Evolutionary conservation across 2,888 invertebrate genomes (phyloP), one percentile per base, ranked within the genome.

Genomic region (Spodoptera picta): DNA sequence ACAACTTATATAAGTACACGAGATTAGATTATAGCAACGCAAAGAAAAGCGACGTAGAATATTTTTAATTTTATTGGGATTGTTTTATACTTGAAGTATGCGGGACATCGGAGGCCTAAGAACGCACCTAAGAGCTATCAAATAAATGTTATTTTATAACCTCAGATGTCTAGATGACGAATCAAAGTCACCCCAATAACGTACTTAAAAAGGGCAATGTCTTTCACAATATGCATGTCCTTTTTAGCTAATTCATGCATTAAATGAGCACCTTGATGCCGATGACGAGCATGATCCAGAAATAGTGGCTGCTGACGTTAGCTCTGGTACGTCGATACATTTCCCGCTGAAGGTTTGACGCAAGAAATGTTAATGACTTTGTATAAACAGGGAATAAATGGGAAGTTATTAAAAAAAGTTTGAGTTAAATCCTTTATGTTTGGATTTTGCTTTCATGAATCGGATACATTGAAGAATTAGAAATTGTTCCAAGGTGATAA

Each of bases 221-320:
- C 77, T 83, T 72, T 75, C 62, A 51, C 56, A 69, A 65, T 52
- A 58, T 76, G 53, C 68, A 74, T 77, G 83, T 80, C 80, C 79
- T 83, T 85, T 84, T 80, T 83, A 79, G 83, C 83, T 83, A 83
- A 85, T 85, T 86, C 82, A 83, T n/a, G n/a, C n/a, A n/a, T n/a
- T n/a, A n/a, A n/a, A 83, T 82, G 81, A 85, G 79, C 87, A 87
- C 87, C 85, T 87, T 83, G 84, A 84, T 78, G 77, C 70, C 65
- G 80, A 85, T 90, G 90, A 90, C 90, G 90, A 74, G 61, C 61
- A 80, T 59, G 81, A 60, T 84, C 88, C 88, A 87, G 85, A 90
- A 92, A 92, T 92, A 92, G 87, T 85, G 73, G 65, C 74, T 74
- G 83, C 87, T 89, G 90, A 90, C 90, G 91, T 86, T 86, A 83